Evolutionary conservation across 1,140 invertebrate species (phyloP), one percentile per base, ranked within the genome.

Genomic region (Frieseomelitta varia): DNA sequence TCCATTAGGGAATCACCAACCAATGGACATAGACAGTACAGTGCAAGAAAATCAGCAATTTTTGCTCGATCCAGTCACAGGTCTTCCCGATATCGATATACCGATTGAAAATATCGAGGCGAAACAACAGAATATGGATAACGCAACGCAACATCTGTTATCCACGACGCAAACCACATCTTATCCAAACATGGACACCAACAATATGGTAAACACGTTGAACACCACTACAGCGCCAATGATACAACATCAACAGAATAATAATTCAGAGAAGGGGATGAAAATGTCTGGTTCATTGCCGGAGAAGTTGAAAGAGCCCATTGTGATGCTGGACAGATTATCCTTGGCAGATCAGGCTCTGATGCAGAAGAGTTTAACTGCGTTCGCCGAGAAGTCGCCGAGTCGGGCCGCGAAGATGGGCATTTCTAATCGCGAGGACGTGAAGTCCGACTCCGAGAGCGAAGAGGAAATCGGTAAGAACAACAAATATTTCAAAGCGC

Each of bases 341-440:
- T 96, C 95, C 30, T 88, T 95, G 53, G 95, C 96, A 75, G 96
- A 97, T 91, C 96, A 96, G 83, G 93, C 94, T 61, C 91, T 96
- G 34, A 96, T 97, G 95, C 96, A 96, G 84, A 95, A 95, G 88
- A 97, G 95, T 92, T 90, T 97, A 85, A 95, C 95, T 79, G 95
- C 96, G 80, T 96, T 96, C 90, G 95, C 95, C 67, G 95, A 96
- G 91, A 96, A 96, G 88, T 95, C 95, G 87, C 96, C 96, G 61
- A 93, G 94, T 90, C 92, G 95, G 76, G 96, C 96, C 30, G 96
- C 95, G 85, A 96, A 96, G 90, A 94, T 96, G 90, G 96, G 96
- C 87, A 91, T 94, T 76, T 94, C 92, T 74, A 91, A 91, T 87
- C 90, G 88, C 12, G 90, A 93, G 24, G 90, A 93, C 19, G 79